Evolutionary conservation across 2,113 vertebrate genomes (phyloP), one percentile per base, ranked within the genome.

Genomic region (Psettodes erumei): DNA sequence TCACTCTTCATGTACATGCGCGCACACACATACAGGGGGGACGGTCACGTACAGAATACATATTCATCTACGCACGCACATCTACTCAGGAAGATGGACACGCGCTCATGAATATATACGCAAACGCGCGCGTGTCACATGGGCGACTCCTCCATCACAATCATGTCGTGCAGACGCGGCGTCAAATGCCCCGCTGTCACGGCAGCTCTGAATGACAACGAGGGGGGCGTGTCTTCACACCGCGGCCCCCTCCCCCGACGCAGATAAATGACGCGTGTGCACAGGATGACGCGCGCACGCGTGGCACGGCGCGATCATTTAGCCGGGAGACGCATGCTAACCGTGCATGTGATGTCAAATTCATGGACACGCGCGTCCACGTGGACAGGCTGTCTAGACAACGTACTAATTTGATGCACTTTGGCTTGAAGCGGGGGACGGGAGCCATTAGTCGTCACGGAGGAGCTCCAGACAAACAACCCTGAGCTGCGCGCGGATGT

Each of bases 301-400:
- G 42, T 23, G 27, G 45, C 33, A 54, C 18, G 47, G 42, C 48
- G 37, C 5, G n/a, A 58, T 80, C 70, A 76, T 86, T 75, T 38
- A 70, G 87, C 69, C 62, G 54, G 33, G 35, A 47, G 79, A 70
- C 67, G 71, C 76, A 70, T 48, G 55, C 71, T 68, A 86, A 88
- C 53, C 38, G 40, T 21, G 51, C 48, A 53, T 81, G 79, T 68
- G 87, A 83, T 89, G 80, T 86, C 79, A 87, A 35, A 82, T 77
- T 73, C 77, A 83, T 81, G 75, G 50, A 77, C 80, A 66, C 19
- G 37, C 25, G n/a, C 64, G 74, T 79, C 51, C 35, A 66, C 18
- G 8, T 73, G 38, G 81, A 81, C 68, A 69, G 63, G 58, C 62
- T 59, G 86, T 89, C 84, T 84, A 83, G 86, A 89, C 78, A 6